Percentiles rank a stretch among this genome's conserved stretches.
These are phyloP conservation scores for Auanema sp. DNA, from an alignment of 2,888 invertebrate species.

Conservation along the genomic window DNA sequence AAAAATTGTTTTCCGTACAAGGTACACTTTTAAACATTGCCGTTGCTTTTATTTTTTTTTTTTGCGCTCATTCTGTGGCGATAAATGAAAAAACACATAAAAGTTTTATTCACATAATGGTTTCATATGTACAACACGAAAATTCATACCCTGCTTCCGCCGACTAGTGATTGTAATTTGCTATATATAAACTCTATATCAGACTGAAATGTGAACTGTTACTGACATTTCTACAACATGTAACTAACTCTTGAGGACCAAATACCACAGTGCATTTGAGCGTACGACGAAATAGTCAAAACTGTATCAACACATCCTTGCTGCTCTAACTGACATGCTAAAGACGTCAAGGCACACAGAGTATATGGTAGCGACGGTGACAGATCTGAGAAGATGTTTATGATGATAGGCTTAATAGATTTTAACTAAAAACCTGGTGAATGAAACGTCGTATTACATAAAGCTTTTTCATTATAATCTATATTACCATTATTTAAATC, in stretches of 20 bases:
- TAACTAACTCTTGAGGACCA: constrained; percentile 27
- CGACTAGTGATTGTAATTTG: constrained; percentile 32
- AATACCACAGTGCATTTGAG: constrained; percentile 36
- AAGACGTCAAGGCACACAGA: constrained; percentile 58
- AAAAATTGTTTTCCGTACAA: too few relatives aligned
- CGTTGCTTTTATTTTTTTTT: too few relatives aligned
- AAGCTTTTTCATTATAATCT: background rate
- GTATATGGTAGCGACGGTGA: constrained; percentile 45
- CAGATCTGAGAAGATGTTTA: too few relatives aligned
- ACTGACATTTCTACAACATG: background rate
- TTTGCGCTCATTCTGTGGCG: too few relatives aligned
- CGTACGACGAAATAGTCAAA: constrained; percentile 33
- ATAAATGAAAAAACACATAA: too few relatives aligned
- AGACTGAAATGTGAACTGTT: constrained; percentile 73
- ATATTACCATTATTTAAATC: too few relatives aligned
- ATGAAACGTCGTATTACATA: constrained; percentile 15
- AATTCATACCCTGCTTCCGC: constrained; percentile 35
- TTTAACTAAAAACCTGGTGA: background rate
- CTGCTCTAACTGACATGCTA: constrained; percentile 61
- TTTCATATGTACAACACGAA: too few relatives aligned
- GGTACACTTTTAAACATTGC: too few relatives aligned
- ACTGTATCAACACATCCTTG: constrained; percentile 46
- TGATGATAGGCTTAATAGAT: too few relatives aligned
- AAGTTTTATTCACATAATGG: too few relatives aligned
- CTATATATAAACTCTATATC: constrained; percentile 92